Base-by-base conservation (phyloP, 2,113 vertebrate species). In the Chloroceryle aenea region DNA sequence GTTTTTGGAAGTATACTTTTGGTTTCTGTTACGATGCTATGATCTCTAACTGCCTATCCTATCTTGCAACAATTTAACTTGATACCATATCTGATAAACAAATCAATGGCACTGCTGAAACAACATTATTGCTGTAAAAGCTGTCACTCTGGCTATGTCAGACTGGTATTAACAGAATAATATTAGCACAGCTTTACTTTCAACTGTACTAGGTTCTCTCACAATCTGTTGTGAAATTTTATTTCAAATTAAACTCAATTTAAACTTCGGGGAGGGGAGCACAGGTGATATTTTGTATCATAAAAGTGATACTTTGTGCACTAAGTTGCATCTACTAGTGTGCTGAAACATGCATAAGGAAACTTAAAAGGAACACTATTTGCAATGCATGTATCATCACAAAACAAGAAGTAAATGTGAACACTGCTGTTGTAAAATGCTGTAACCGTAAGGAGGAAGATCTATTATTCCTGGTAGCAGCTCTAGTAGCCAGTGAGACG, bases 11-110 rank as follows among this genome's bases (percentile, higher is more conserved):
- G 80, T 38, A 78, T 0, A 81, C 45, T 68, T 93, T 91, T 25
- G 42, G 40, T 93, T 93, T 91, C 89, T 61, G 74, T 85, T 94
- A 89, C 68, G 62, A 90, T 88, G 79, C 89, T 71, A 71, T 1
- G 2, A 96, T 92, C 68, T 94, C 89, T 75, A 79, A 79, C 90
- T 95, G 94, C 53, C 78, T 91, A 79, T 42, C 43, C 40, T 73
- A 20, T 68, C 87, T 85, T 90, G 30, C 72, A 94, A 81, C 47
- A 89, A 38, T 90, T 97, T 97, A 94, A 89, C 52, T 90, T 80
- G 82, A 89, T 96, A 63, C 32, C 3, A 5, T 50, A 69, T 14
- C 91, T 84, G 58, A 94, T 89, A 96, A 95, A 89, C 89, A 96
- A 58, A 83, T 94, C 85, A 92, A 63, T 72, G 68, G 55, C 93